A percentile compares a stretch with the other conserved stretches of the same genome.
Evolutionary conservation across 2,113 vertebrate species (phyloP).

Genomic region (Phocoena phocoena): DNA sequence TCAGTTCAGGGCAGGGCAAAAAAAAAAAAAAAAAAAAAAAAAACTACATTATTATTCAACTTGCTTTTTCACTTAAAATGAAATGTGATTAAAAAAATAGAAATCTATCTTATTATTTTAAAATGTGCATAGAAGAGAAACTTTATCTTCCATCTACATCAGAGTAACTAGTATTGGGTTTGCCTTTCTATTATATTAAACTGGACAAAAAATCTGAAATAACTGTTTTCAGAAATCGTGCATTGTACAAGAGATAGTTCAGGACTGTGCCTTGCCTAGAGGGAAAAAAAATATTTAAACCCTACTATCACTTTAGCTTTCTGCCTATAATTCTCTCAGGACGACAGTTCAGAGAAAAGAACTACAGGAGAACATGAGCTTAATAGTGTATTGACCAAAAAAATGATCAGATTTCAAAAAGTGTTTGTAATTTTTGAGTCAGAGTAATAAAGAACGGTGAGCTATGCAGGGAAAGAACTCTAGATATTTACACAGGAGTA

Average conservation of each 20-base stretch:
- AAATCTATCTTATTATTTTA: not conserved
- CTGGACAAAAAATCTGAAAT: not conserved
- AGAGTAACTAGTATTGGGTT: not conserved
- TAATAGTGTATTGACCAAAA: not conserved
- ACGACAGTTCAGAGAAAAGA: not conserved
- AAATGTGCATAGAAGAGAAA: not conserved
- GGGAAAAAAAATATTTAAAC: not conserved
- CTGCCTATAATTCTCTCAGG: not conserved
- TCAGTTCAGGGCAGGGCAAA: too few species aligned
- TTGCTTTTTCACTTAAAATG: not conserved
- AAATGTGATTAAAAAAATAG: not conserved
- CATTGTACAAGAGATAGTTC: not conserved
- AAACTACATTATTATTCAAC: not conserved
- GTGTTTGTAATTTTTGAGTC: not conserved
- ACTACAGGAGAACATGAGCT: rapidly evolving
- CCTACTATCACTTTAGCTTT: too few species aligned
- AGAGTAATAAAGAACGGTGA: not conserved
- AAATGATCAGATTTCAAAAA: not conserved
- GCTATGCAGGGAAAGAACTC: not conserved
- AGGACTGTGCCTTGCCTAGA: not conserved
- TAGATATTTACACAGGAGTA: rapidly evolving
- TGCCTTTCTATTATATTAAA: not conserved
- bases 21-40: too few species aligned
- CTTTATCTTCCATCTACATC: not conserved
- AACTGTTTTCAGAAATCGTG: not conserved